Base-by-base conservation (phyloP, 2,888 invertebrate species). In the Trachelus stipa region DNA sequence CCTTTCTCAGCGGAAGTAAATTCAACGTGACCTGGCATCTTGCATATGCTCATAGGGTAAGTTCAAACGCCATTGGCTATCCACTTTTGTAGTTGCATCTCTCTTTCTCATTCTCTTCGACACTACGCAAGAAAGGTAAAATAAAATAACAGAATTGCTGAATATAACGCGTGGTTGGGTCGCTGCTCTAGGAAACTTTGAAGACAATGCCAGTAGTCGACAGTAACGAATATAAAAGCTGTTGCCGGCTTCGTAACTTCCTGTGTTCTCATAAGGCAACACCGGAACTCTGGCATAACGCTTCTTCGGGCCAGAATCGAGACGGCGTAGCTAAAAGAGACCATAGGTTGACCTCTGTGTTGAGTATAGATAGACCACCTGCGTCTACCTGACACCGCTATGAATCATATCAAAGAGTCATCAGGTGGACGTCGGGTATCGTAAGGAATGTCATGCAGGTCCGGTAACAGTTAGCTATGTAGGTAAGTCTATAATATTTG, bases 21-120 rank as follows among this genome's bases (percentile, higher is more conserved):
- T 95, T 98, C 88, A 98, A 96, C 92, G 96, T 98, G 75, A 95
- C 97, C 81, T 98, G 98, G 98, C 98, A 98, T 92, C 93, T 98
- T 87, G 97, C 98, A 15, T 98, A 98, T 92, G 97, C 98, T 9
- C 98, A 98, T 90, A 93, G 95, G 93, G 97, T 97, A 92, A 94
- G 95, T 93, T 80, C 75, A 75, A 35, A 77, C 40, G 15, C 15
- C 15, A 40, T 40, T 40, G 40, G 15, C 4, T 40, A 2, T 40
- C 9, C 0, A 12, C 11, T 71, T 69, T n/a, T n/a, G 71, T 71
- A 71, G 3, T n/a, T n/a, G 3, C 30, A 31, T 11, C 30, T 4
- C 71, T 30, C 6, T 33, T n/a, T 71, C 40, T 71, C 40, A 1
- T 40, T 15, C 15, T 40, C 40, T 15, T 40, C 15, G 40, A 40